Evolutionary conservation across 2,797 vertebrate species (phyloP).

Genomic region (Gallinago solitaria): DNA sequence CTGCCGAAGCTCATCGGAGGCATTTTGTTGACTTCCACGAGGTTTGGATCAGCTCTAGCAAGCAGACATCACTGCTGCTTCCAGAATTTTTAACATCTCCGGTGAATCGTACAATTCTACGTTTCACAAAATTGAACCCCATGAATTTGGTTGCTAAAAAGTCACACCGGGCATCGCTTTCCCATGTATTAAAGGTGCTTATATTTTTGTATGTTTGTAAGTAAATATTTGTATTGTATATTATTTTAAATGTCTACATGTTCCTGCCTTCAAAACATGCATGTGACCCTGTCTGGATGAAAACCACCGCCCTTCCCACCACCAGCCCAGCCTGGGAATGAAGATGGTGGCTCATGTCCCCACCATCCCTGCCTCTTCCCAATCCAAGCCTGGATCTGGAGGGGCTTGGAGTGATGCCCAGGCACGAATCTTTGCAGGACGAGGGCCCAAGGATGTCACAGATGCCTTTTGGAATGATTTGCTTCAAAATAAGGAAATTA

Average conservation of each 20-base stretch:
- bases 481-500: neutral
- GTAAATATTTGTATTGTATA: slow-evolving; percentile 91
- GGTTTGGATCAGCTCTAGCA: neutral
- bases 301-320: neutral
- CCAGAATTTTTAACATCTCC: neutral
- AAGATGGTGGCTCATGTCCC: neutral
- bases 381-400: neutral
- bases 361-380: neutral
- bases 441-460: neutral
- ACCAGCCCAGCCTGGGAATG: neutral
- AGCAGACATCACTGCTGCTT: neutral
- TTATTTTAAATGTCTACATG: slow-evolving; percentile 80
- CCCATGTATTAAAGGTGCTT: slow-evolving; percentile 87
- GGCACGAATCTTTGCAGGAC: neutral
- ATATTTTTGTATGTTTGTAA: slow-evolving; percentile 93
- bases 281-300: slow-evolving; percentile 78
- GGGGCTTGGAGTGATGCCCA: neutral
- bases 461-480: neutral
- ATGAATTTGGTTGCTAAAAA: neutral
- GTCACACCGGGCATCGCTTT: slow-evolving; percentile 82
- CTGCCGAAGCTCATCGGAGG: neutral
- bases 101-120: fast-evolving
- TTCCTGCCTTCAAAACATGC: slow-evolving; percentile 88
- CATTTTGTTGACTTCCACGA: neutral
- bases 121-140: neutral